Evolutionary conservation across 2,113 vertebrate species (phyloP).

Genomic region (Fregetta grallaria): DNA sequence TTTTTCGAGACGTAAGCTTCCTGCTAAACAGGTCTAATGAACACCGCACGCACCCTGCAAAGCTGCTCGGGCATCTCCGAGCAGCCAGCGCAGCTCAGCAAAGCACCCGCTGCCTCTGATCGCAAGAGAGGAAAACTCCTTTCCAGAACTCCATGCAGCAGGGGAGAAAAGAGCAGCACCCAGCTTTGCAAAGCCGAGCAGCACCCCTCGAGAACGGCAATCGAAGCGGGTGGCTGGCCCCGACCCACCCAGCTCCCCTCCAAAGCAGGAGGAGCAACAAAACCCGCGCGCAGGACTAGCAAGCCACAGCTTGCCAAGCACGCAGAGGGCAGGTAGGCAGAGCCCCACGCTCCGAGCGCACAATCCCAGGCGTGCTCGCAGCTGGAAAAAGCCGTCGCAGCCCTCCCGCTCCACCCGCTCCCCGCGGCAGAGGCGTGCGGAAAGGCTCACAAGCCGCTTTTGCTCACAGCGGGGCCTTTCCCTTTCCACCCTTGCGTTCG

Average conservation of each 20-base stretch:
- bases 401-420: neutral
- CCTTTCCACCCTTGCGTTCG: neutral
- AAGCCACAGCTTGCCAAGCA: neutral
- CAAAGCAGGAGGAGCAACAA: rapidly evolving
- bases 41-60: rapidly evolving
- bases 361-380: neutral
- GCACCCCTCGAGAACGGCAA: neutral
- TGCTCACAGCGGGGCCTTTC: neutral
- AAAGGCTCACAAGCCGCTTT: neutral
- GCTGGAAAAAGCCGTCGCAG: neutral
- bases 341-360: rapidly evolving
- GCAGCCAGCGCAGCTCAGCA: neutral
- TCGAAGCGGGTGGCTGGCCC: neutral
- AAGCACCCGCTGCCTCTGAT: neutral
- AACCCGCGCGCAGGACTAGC: neutral
- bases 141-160: neutral
- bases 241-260: neutral
- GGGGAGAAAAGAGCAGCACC: neutral
- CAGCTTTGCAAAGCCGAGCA: neutral
- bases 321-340: neutral
- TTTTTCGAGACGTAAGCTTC: neutral
- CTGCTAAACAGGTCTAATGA: constrained; percentile 42
- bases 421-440: rapidly evolving
- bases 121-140: neutral
- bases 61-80: neutral